Conservation (phyloP, 2,888 invertebrate species). For the Beris chalybata region DNA sequence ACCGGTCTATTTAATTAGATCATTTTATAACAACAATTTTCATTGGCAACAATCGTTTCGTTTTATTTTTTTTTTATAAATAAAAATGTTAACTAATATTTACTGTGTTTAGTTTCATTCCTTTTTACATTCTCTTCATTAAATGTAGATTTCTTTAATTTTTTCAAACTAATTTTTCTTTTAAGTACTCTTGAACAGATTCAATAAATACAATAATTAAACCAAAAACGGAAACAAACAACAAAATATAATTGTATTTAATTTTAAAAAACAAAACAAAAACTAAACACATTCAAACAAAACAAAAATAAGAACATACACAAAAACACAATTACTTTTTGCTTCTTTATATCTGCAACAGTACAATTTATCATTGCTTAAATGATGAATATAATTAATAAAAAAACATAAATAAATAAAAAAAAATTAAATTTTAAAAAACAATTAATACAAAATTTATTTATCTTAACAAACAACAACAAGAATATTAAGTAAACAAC, state of each 20-base stretch:
- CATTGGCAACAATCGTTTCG: too few relatives aligned
- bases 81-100: too few relatives aligned
- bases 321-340: constrained; percentile 30
- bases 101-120: constrained; percentile 14
- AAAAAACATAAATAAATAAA: constrained; percentile 26
- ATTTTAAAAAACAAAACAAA: not conserved
- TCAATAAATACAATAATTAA: constrained; percentile 8
- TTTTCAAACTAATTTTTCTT: constrained; percentile 1
- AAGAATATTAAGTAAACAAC: constrained; percentile 33
- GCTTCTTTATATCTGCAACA: constrained; percentile 38
- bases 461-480: constrained; percentile 35
- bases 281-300: constrained; percentile 15
- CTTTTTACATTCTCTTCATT: constrained; percentile 27
- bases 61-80: too few relatives aligned
- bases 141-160: constrained; percentile 4
- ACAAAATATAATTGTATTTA: not conserved
- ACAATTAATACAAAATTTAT: constrained; percentile 26
- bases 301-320: constrained; percentile 28
- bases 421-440: constrained; percentile 26
- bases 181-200: not conserved
- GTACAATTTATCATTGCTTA: constrained; percentile 39
- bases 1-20: too few relatives aligned
- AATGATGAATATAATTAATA: constrained; percentile 29
- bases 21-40: too few relatives aligned
- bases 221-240: constrained; percentile 2